Conservation (phyloP, 2,797 vertebrate genomes). For the Aeoliscus strigatus region DNA sequence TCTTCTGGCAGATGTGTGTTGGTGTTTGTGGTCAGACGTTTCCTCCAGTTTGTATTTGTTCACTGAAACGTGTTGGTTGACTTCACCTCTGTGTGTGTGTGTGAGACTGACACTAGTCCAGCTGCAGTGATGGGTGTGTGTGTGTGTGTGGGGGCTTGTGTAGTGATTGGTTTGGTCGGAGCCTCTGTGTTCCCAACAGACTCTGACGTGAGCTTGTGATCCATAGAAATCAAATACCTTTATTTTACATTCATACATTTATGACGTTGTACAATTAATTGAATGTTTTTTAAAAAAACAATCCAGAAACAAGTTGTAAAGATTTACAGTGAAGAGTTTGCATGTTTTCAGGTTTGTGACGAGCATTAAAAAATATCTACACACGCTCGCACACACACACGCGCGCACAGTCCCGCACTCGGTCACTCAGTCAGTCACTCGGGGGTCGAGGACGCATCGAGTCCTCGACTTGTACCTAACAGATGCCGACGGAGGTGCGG, state of each 20-base stretch:
- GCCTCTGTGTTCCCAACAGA: too few species aligned
- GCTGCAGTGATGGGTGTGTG: too few species aligned
- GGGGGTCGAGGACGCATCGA: conserved; percentile 55
- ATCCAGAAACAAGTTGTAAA: conserved; percentile 89
- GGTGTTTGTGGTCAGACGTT: too few species aligned
- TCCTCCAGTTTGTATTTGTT: too few species aligned
- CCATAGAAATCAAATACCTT: conserved; percentile 83
- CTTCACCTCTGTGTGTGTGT: too few species aligned
- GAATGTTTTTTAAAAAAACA: conserved; percentile 84
- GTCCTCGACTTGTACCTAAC: conserved; percentile 75
- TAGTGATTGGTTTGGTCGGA: too few species aligned
- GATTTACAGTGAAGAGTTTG: conserved; percentile 80
- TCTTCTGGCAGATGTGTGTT: too few species aligned
- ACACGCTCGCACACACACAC: conserved; percentile 36
- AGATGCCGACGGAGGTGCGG: too few species aligned
- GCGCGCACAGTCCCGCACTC: conserved; percentile 15
- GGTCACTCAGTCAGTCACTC: conserved; percentile 23
- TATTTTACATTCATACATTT: conserved; percentile 99
- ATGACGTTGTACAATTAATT: conserved; percentile 88
- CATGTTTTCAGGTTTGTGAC: conserved; percentile 66
- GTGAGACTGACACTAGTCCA: too few species aligned
- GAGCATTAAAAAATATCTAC: conserved; percentile 78
- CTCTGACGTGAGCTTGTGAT: too few species aligned
- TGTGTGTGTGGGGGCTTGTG: too few species aligned
- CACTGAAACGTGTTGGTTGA: too few species aligned